These are phyloP conservation scores for Sinhomidia bicolor DNA, from an alignment of 2,888 invertebrate species.

Conservation along the genomic window DNA sequence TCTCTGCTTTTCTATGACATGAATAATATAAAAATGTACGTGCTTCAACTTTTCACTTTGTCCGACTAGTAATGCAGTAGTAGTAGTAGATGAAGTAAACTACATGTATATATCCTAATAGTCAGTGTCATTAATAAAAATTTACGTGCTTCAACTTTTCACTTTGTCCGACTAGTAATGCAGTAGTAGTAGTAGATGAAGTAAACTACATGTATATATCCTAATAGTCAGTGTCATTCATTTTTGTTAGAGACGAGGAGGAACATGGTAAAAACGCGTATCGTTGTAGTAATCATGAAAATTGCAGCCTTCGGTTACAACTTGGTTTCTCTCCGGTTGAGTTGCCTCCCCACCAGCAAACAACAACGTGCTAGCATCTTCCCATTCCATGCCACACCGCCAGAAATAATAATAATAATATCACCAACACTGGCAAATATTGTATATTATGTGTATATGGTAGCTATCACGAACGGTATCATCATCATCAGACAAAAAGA, in stretches of 20 bases:
- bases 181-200: neutral
- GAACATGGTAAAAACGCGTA: conserved; percentile 24
- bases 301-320: conserved; percentile 50
- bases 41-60: neutral
- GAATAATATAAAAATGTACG: neutral
- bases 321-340: conserved; percentile 62
- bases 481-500: conserved; percentile 32
- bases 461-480: neutral
- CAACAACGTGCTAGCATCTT: conserved; percentile 45
- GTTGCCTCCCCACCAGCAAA: conserved; percentile 60
- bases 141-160: conserved; percentile 8
- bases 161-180: neutral
- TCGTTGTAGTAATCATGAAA: conserved; percentile 51
- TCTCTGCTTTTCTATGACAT: neutral
- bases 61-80: neutral
- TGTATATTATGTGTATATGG: neutral
- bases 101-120: neutral
- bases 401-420: conserved; percentile 14
- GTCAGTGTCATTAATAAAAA: neutral
- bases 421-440: conserved; percentile 21
- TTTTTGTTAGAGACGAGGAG: too few relatives aligned
- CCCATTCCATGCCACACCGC: conserved; percentile 18
- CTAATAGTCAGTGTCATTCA: neutral
- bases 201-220: neutral
- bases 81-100: neutral